phyloP scores from a whole-genome alignment of 1,140 invertebrate species.

The Diorhabda carinulata region DNA sequence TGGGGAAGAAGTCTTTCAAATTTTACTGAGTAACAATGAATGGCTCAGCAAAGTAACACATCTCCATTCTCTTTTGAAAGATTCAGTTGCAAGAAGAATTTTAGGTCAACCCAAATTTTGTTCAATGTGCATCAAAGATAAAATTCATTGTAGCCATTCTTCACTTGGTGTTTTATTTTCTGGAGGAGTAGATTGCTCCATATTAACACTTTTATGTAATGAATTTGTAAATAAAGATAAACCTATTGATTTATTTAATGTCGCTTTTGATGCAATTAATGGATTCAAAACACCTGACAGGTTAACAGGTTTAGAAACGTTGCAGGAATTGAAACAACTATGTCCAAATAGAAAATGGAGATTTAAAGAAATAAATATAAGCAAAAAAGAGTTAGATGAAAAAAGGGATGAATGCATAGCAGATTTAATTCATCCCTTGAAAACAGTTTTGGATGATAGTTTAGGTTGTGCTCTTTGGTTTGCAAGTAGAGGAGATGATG shows the following conservation, averaged over 20 bases:
- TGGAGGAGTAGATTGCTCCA: slow-evolving; percentile 90
- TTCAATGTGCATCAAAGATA: slow-evolving; percentile 55
- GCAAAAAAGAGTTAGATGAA: slow-evolving; percentile 60
- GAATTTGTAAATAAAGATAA: slow-evolving; percentile 64
- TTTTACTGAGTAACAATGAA: slow-evolving; percentile 44
- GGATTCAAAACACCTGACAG: slow-evolving; percentile 76
- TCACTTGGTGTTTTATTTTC: slow-evolving; percentile 88
- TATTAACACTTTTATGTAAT: slow-evolving; percentile 77
- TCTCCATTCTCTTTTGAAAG: slow-evolving; percentile 56
- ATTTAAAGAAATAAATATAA: slow-evolving; percentile 69
- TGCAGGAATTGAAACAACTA: slow-evolving; percentile 65
- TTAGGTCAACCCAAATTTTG: slow-evolving; percentile 63
- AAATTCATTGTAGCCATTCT: slow-evolving; percentile 59
- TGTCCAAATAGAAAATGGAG: slow-evolving; percentile 64
- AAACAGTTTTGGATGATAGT: slow-evolving; percentile 93
- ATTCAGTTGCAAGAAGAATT: slow-evolving; percentile 62
- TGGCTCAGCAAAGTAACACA: slow-evolving; percentile 48
- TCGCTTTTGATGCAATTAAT: slow-evolving; percentile 75
- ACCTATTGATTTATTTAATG: slow-evolving; percentile 92
- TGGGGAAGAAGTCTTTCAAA: slow-evolving; percentile 45
- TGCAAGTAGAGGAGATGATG: slow-evolving; percentile 67
- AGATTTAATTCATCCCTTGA: slow-evolving; percentile 76
- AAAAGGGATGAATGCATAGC: slow-evolving; percentile 57
- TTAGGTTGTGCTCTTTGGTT: slow-evolving; percentile 94
- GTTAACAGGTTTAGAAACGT: slow-evolving; percentile 69